Percentiles rank a stretch among this genome's conserved stretches.
phyloP scores from a whole-genome alignment of 1,140 invertebrate species.

The Cephus cinctus region DNA sequence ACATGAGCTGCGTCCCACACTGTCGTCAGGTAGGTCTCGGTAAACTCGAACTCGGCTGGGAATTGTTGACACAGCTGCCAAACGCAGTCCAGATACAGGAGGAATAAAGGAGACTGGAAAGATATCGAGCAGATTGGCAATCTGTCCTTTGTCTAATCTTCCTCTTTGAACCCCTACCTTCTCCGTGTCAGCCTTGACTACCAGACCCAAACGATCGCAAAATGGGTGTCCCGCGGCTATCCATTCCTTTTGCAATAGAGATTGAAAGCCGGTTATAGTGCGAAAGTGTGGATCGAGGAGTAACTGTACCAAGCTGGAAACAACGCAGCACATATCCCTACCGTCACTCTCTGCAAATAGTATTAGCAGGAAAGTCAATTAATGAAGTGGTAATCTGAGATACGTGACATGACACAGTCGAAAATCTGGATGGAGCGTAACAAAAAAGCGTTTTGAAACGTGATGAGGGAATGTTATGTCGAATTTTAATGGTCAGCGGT shows the following conservation, averaged over 20 bases:
- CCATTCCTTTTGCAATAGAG: slow-evolving; percentile 93
- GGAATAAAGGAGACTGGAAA: slow-evolving; percentile 76
- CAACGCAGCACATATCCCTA: slow-evolving; percentile 84
- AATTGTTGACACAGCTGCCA: slow-evolving; percentile 90
- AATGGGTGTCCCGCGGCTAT: slow-evolving; percentile 89
- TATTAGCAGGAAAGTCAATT: too few species aligned
- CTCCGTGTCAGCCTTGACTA: slow-evolving; percentile 56
- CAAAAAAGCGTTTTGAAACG: too few species aligned
- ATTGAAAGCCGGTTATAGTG: slow-evolving; percentile 87
- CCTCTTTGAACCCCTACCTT: slow-evolving; percentile 54
- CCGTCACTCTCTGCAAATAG: slow-evolving; percentile 70
- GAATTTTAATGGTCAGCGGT: too few species aligned
- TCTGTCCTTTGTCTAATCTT: too few species aligned
- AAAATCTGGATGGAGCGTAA: background rate
- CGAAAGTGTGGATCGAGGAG: slow-evolving; percentile 82
- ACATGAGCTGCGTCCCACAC: slow-evolving; percentile 87
- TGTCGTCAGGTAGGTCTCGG: slow-evolving; percentile 87
- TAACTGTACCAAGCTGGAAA: slow-evolving; percentile 85
- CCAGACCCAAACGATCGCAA: slow-evolving; percentile 68
- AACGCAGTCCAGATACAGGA: slow-evolving; percentile 90
- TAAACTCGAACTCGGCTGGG: slow-evolving; percentile 86
- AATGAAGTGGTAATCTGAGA: too few species aligned
- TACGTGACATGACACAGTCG: too few species aligned
- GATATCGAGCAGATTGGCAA: too few species aligned
- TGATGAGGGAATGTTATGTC: too few species aligned